Percentiles rank a stretch among this genome's conserved stretches.
These are phyloP conservation scores for Xylota sylvarum DNA, from an alignment of 2,888 invertebrate species.

Conservation along the genomic window DNA sequence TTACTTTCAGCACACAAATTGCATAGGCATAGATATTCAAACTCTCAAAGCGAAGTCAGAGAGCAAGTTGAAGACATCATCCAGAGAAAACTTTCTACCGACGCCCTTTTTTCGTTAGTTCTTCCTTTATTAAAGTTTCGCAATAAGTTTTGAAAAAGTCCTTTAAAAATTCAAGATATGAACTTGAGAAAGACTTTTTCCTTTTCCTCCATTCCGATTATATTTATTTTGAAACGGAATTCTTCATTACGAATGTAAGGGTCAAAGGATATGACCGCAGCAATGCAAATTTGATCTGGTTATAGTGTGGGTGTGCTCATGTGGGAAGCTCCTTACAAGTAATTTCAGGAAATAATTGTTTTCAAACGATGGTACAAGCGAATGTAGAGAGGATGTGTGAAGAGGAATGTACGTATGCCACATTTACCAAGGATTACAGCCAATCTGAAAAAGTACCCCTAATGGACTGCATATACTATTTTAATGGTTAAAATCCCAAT, in stretches of 20 bases:
- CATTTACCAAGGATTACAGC: slow-evolving; percentile 2
- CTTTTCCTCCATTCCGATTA: not conserved
- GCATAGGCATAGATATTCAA: slow-evolving; percentile 40
- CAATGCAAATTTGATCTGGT: slow-evolving; percentile 46
- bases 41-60: slow-evolving; percentile 46
- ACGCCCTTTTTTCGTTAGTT: slow-evolving; percentile 1
- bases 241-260: slow-evolving; percentile 34
- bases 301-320: slow-evolving; percentile 13
- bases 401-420: not conserved
- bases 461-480: slow-evolving; percentile 6
- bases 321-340: slow-evolving; percentile 6
- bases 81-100: slow-evolving; percentile 36
- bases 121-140: slow-evolving; percentile 50
- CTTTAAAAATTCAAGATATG: slow-evolving; percentile 59
- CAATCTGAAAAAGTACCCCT: not conserved
- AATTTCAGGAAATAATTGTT: slow-evolving; percentile 52
- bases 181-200: slow-evolving; percentile 47
- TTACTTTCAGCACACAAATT: slow-evolving; percentile 16
- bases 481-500: not conserved
- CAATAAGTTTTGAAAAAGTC: slow-evolving; percentile 53
- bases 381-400: not conserved
- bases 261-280: slow-evolving; percentile 38
- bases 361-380: slow-evolving; percentile 10
- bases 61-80: slow-evolving; percentile 56
- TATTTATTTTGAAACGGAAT: slow-evolving; percentile 50